Evolutionary conservation across 64 coral and sea anemone genomes (phyloP).

Genomic region (Hydrozoanthus tunicans): DNA sequence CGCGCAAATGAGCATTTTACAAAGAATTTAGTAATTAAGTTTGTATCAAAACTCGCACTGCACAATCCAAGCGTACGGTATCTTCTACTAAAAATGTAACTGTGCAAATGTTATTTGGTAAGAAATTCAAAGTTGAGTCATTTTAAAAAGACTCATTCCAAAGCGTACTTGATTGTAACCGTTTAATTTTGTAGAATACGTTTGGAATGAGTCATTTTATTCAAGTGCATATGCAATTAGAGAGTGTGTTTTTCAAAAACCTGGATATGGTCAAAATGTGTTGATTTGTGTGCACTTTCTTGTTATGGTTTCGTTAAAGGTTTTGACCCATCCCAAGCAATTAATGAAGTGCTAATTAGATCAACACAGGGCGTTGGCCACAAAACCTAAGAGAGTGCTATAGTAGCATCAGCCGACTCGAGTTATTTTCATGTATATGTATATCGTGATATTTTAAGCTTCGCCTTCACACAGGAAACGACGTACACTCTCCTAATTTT

Average conservation of each 20-base stretch:
- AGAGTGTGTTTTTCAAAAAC: background rate
- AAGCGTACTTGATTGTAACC: too few species aligned
- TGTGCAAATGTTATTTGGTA: too few species aligned
- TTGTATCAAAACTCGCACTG: too few species aligned
- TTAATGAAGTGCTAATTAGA: conserved; percentile 67
- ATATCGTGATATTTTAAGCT: conserved; percentile 25
- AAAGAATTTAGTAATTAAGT: too few species aligned
- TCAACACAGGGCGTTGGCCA: conserved; percentile 22
- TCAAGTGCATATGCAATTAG: background rate
- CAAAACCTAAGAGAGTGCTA: background rate
- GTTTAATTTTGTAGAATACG: too few species aligned
- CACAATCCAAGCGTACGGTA: too few species aligned
- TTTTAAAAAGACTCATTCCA: too few species aligned
- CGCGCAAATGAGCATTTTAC: too few species aligned
- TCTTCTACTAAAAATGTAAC: too few species aligned
- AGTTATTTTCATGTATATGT: background rate
- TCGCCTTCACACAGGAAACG: conserved; percentile 11
- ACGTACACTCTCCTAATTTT: background rate
- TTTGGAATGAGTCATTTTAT: background rate
- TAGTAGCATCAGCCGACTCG: background rate
- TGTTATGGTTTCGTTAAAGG: conserved; percentile 28
- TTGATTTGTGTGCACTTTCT: conserved; percentile 27
- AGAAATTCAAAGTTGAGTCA: too few species aligned
- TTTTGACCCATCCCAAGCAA: conserved; percentile 38
- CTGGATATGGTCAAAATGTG: conserved; percentile 52